phyloP scores from a whole-genome alignment of 1,140 invertebrate species.

The Drosophila serrata region DNA sequence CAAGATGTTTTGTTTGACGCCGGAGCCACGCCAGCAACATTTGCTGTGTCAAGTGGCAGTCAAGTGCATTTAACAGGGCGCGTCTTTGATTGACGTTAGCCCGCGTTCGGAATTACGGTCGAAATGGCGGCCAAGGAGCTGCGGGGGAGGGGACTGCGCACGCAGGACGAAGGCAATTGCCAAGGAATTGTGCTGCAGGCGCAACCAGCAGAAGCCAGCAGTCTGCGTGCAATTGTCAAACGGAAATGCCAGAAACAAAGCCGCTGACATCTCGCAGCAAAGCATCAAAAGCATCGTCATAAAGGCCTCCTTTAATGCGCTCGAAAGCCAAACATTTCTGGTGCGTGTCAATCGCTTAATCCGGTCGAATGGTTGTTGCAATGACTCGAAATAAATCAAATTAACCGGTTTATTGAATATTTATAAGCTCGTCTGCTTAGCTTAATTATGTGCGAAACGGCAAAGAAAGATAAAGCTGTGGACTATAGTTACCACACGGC shows the following conservation, averaged over 20 bases:
- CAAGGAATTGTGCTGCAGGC: constrained; percentile 26
- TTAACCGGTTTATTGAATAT: constrained; percentile 31
- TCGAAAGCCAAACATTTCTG: constrained; percentile 12
- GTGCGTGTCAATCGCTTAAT: constrained; percentile 32
- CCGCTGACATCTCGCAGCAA: constrained; percentile 26
- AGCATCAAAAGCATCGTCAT: constrained; percentile 16
- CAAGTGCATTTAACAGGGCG: constrained; percentile 78
- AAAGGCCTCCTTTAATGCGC: constrained; percentile 20
- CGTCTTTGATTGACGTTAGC: constrained; percentile 73
- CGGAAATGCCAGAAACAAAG: constrained; percentile 36
- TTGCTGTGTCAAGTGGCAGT: constrained; percentile 78
- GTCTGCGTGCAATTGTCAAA: constrained; percentile 40
- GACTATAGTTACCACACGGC: constrained; percentile 10
- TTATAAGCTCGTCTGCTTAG: constrained; percentile 24
- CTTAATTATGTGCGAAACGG: constrained; percentile 22
- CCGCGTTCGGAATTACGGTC: constrained; percentile 38
- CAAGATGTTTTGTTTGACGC: constrained; percentile 72
- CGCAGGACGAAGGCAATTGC: constrained; percentile 20
- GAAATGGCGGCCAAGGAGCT: constrained; percentile 20
- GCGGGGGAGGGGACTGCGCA: background rate
- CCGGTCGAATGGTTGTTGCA: constrained; percentile 32
- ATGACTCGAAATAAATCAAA: constrained; percentile 4
- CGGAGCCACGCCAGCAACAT: constrained; percentile 50
- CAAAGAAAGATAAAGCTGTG: background rate
- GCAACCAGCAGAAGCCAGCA: constrained; percentile 10